Evolutionary conservation across 2,113 vertebrate species (phyloP), one percentile per base, ranked within the genome.

Genomic region (Australoheros scitulus): DNA sequence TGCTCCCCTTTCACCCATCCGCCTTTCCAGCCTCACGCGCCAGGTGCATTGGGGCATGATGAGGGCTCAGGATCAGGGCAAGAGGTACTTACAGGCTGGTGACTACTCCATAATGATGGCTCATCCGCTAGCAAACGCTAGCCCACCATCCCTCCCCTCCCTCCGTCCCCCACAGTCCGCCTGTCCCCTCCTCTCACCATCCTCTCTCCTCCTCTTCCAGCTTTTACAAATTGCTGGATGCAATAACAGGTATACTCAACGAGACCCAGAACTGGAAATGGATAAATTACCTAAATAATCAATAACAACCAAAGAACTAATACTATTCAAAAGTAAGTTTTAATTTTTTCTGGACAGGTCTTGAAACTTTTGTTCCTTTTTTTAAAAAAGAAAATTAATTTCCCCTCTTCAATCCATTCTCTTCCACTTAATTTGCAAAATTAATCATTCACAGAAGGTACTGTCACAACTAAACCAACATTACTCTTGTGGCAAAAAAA

Each of bases 71-170:
- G 88, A 85, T 60, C 70, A 13, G 80, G 22, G 8, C 2, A 15
- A 76, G 81, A 77, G 70, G 77, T 91, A 92, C 93, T 94, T 80
- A 94, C 93, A 7, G 61, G 61, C 77, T 77, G 83, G 47, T 84
- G 88, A 79, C 56, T 79, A 86, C 65, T 92, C 88, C 88, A 86
- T 61, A 50, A 47, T 36, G 81, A 50, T 14, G 70, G 65, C 76
- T 87, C 63, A 64, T 87, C 83, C 4, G 65, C 82, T 82, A 82
- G 70, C 76, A 41, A 61, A n/a, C 41, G 14, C 74, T 15, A 7
- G 47, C 68, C 43, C 38, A 61, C 70, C 76, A 29, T 29, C 74
- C 59, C 59, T 47, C 68, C 38, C 84, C 24, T 59, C 43, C 58
- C 29, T 38, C 52, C n/a, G 26, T 58, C 11, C 61, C 38, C 72